phyloP scores from a whole-genome alignment of 2,888 invertebrate genomes.

The Crepidodera aurea region DNA sequence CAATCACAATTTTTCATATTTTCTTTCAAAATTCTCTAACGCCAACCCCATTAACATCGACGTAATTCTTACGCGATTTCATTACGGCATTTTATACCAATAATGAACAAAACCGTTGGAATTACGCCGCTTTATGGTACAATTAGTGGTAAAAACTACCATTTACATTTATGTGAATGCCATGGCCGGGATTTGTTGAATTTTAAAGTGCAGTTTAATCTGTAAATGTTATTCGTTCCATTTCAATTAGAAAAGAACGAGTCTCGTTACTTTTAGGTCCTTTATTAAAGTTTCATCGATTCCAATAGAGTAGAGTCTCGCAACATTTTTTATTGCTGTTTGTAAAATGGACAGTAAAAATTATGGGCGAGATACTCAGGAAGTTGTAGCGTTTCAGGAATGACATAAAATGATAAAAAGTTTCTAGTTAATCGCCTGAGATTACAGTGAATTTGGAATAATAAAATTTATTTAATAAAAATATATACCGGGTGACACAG shows the following conservation, averaged over 20 bases:
- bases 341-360: background rate
- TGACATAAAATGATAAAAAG: too few relatives aligned
- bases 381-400: too few relatives aligned
- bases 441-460: too few relatives aligned
- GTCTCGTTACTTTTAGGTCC: background rate
- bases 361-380: too few relatives aligned
- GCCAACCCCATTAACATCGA: background rate
- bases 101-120: slow-evolving; percentile 22
- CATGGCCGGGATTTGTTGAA: slow-evolving; percentile 20
- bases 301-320: background rate
- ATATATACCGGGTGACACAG: too few relatives aligned
- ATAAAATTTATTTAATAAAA: too few relatives aligned
- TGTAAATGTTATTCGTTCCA: slow-evolving; percentile 23
- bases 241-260: slow-evolving; percentile 24
- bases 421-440: too few relatives aligned
- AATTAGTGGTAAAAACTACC: slow-evolving; percentile 31
- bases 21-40: background rate
- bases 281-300: slow-evolving; percentile 15
- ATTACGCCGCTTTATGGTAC: slow-evolving; percentile 25
- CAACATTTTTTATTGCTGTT: background rate
- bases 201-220: slow-evolving; percentile 24
- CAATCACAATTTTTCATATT: too few relatives aligned
- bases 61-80: slow-evolving; percentile 10
- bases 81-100: slow-evolving; percentile 13
- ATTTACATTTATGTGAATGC: slow-evolving; percentile 22